Evolutionary conservation across 2,797 vertebrate genomes (phyloP), one percentile per base, ranked within the genome.

Genomic region (Eutrigla gurnardus): DNA sequence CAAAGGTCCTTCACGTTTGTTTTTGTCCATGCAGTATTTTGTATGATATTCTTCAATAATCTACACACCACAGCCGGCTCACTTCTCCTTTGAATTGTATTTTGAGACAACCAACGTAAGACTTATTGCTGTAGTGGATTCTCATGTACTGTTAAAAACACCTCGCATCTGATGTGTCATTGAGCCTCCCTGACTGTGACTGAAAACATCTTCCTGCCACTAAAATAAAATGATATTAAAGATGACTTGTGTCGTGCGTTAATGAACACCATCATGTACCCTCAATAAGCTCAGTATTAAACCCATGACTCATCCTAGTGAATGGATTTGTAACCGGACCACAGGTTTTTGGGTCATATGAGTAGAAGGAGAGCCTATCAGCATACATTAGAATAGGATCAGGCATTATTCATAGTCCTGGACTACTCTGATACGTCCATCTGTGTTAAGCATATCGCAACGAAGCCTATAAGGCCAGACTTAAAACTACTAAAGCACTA

Each of bases 191-290:
- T 36, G n/a, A 65, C 60, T 40, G 6, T 52, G 42, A 50, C 40
- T 36, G 36, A 46, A 52, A 54, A 53, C 4, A 6, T 64, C 57
- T 57, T 75, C 65, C 5, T 72, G 33, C 37, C 42, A 39, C 46
- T 42, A 11, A 36, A 76, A 79, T 79, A 82, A 79, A 77, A 13
- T 35, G 65, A 57, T 57, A 50, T 57, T 36, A 54, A 47, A 80
- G 25, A 25, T 25, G 25, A 25, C 25, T 25, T 25, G 25, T 25
- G 25, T 25, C 25, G 1, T 4, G 52, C 53, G 40, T 81, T 62
- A 54, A 58, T 58, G 9, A 63, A 36, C 17, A 47, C 13, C 6
- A 14, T 39, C 15, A 25, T 5, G 7, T 37, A 5, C 18, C 8
- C n/a, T 35, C 10, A 14, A 57, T 57, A 25, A 25, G 25, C 25